Base-by-base conservation (phyloP, 2,888 invertebrate genomes). In the Xylota segnis region DNA sequence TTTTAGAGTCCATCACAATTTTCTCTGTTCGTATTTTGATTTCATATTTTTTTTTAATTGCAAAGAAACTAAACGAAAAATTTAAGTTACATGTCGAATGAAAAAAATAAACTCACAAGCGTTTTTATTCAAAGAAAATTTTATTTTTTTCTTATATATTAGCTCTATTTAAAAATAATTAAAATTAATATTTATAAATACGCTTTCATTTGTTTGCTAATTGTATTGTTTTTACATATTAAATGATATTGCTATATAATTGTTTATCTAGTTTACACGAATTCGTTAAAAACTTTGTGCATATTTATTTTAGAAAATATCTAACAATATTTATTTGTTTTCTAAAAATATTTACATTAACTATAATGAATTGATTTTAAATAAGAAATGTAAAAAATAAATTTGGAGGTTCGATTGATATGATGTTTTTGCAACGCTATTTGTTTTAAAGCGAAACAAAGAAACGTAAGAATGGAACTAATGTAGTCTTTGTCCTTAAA, bases 61-160 rank as follows among this genome's bases (percentile, higher is more conserved):
- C 61, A 61, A 29, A 56, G 50, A 59, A 65, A 63, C 47, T 40
- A 79, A 56, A 66, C 50, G 27, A 56, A 50, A 56, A 66, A 63
- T 40, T 47, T 47, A 27, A 59, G 40, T 72, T 54, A 34, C 59
- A 50, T 52, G 12, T 27, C 0, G 14, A 63, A 59, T 16, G 29
- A 79, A 65, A 54, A 79, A 82, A 89, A 89, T 88, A 89, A 90
- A 90, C 89, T 91, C 90, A 91, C 92, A 92, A 92, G 92, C 92
- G 92, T 92, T 92, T 92, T 92, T 92, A 92, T 90, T 92, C 92
- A 92, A 92, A 92, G 92, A 92, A 91, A 90, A 89, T 90, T 89
- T 88, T 87, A 88, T 88, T 89, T 88, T 89, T 88, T 88, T 88
- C 32, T 74, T 87, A 77, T 76, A 61, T 83, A 82, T 86, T 87